phyloP scores from a whole-genome alignment of 64 coral and sea anemone species.

The Cladopsammia gracilis region DNA sequence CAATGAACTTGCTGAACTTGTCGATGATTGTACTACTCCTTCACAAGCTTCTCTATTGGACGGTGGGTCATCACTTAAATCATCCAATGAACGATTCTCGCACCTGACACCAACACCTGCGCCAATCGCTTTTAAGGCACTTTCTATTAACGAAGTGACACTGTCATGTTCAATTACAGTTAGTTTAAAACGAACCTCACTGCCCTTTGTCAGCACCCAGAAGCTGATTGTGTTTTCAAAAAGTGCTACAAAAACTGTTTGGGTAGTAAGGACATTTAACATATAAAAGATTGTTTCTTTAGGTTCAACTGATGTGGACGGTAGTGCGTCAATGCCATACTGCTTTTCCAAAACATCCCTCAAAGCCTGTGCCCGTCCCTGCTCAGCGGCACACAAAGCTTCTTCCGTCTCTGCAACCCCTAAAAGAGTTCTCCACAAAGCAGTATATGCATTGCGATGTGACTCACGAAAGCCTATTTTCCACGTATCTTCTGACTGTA shows the following conservation, averaged over 20 bases:
- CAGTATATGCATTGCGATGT: not conserved
- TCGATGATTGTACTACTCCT: not conserved
- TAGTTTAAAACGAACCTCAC: not conserved
- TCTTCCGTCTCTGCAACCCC: not conserved
- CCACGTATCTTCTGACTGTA: not conserved
- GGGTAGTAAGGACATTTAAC: not conserved
- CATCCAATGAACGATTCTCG: not conserved
- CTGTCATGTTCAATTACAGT: not conserved
- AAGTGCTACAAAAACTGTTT: not conserved
- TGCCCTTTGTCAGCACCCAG: not conserved
- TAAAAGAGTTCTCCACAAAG: not conserved
- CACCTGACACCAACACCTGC: not conserved
- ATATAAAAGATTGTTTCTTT: not conserved
- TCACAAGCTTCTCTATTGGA: not conserved
- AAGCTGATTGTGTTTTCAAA: not conserved
- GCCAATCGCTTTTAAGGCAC: not conserved
- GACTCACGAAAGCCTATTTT: not conserved
- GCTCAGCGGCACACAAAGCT: constrained; percentile 36
- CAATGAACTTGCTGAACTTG: not conserved
- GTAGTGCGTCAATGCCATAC: not conserved
- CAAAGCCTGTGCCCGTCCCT: not conserved
- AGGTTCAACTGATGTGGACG: not conserved
- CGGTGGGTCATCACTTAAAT: not conserved
- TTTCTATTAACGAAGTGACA: not conserved
- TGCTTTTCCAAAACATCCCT: not conserved